Evolutionary conservation across 2,797 vertebrate genomes (phyloP).

Genomic region (Bovichtus variegatus): DNA sequence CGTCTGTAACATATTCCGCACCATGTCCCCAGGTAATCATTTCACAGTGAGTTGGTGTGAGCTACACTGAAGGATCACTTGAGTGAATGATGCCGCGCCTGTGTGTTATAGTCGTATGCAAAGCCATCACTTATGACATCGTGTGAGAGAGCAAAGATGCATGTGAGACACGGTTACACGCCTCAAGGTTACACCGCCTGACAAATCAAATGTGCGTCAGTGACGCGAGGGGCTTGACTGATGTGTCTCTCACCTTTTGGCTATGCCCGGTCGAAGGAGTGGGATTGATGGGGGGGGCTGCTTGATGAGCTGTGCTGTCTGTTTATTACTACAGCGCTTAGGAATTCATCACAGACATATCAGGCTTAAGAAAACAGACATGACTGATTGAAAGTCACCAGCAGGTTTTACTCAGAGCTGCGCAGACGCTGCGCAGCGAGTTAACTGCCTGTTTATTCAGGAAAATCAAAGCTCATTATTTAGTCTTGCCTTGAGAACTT

Average conservation of each 20-base stretch:
- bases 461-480: not conserved
- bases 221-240: slow-evolving; percentile 69
- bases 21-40: slow-evolving; percentile 34
- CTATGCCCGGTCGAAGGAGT: slow-evolving; percentile 40
- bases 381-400: slow-evolving; percentile 3
- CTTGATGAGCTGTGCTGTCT: slow-evolving; percentile 60
- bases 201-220: slow-evolving; percentile 80
- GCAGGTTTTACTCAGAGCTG: not conserved
- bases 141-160: slow-evolving; percentile 57
- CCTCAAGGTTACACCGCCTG: slow-evolving; percentile 79
- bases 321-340: slow-evolving; percentile 38
- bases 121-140: slow-evolving; percentile 60
- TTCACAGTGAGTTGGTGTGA: slow-evolving; percentile 36
- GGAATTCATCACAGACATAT: slow-evolving; percentile 27
- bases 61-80: slow-evolving; percentile 38
- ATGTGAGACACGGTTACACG: slow-evolving; percentile 60
- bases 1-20: slow-evolving; percentile 18
- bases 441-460: not conserved
- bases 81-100: slow-evolving; percentile 45
- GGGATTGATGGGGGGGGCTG: slow-evolving; percentile 59
- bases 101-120: slow-evolving; percentile 42
- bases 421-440: not conserved
- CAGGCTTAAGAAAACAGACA: slow-evolving; percentile 10
- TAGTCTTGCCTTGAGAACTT: not conserved
- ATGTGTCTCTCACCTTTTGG: slow-evolving; percentile 77